Percentiles rank a stretch among this genome's conserved stretches.
These are phyloP conservation scores for Drosophila meridiana DNA, from an alignment of 2,888 invertebrate genomes.

Conservation along the genomic window DNA sequence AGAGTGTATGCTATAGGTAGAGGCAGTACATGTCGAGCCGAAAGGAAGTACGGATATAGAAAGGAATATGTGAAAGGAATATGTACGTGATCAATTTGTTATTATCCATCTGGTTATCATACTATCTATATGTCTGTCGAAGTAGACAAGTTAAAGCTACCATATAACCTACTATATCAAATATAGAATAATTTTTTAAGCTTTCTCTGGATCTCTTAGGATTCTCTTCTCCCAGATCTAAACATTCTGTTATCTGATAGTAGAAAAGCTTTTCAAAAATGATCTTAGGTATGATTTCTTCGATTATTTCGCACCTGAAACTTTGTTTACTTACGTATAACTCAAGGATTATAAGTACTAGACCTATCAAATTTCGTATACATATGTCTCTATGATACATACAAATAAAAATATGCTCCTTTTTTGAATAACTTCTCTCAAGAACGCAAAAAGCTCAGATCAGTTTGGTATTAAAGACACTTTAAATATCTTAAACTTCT, in stretches of 20 bases:
- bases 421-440: neutral
- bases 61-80: too few relatives aligned
- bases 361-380: neutral
- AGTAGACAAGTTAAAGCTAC: neutral
- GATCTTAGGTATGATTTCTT: too few relatives aligned
- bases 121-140: neutral
- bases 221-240: neutral
- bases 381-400: neutral
- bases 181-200: neutral
- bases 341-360: neutral
- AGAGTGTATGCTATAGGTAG: neutral
- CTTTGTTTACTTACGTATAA: neutral
- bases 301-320: neutral
- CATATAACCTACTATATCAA: too few relatives aligned
- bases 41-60: too few relatives aligned
- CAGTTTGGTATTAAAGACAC: neutral
- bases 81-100: too few relatives aligned
- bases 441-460: fast-evolving
- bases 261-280: too few relatives aligned
- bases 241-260: too few relatives aligned
- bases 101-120: too few relatives aligned
- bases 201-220: neutral
- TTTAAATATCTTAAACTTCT: neutral
- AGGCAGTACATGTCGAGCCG: neutral
- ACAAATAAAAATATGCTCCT: neutral